Percentiles rank a stretch among this genome's conserved stretches.
Conservation (phyloP, 1,140 invertebrate species). For the Eumeta japonica region DNA sequence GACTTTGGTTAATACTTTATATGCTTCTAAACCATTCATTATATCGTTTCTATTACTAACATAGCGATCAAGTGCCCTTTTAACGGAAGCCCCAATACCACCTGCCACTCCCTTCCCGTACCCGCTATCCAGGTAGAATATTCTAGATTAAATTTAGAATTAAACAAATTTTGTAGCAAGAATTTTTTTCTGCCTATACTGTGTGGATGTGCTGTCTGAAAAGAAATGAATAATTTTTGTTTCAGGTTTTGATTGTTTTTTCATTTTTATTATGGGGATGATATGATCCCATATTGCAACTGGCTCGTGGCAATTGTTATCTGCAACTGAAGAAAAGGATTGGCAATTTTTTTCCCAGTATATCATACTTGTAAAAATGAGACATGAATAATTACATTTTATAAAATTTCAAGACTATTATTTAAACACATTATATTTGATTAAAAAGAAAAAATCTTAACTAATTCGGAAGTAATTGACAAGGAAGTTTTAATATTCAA, state of each 20-base stretch:
- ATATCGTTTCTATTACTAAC: too few species aligned
- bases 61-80: not conserved
- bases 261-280: slow-evolving; percentile 2
- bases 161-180: not conserved
- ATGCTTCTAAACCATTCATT: too few species aligned
- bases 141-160: not conserved
- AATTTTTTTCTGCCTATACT: slow-evolving; percentile 10
- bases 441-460: too few species aligned
- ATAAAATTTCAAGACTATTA: too few species aligned
- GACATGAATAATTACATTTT: too few species aligned
- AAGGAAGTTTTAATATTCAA: too few species aligned
- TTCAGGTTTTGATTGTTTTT: not conserved
- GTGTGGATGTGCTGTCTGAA: slow-evolving; percentile 4
- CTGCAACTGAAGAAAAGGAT: slow-evolving; percentile 12
- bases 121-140: slow-evolving; percentile 1
- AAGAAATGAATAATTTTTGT: slow-evolving; percentile 6
- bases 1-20: too few species aligned
- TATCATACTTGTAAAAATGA: slow-evolving; percentile 9
- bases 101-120: not conserved
- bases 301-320: slow-evolving; percentile 11
- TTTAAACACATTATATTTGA: too few species aligned
- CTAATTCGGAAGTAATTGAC: too few species aligned
- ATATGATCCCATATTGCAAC: slow-evolving; percentile 9
- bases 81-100: not conserved
- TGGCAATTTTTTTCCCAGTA: slow-evolving; percentile 4